Evolutionary conservation across 2,113 vertebrate species (phyloP), one percentile per base, ranked within the genome.

Genomic region (Zosterops borbonicus): DNA sequence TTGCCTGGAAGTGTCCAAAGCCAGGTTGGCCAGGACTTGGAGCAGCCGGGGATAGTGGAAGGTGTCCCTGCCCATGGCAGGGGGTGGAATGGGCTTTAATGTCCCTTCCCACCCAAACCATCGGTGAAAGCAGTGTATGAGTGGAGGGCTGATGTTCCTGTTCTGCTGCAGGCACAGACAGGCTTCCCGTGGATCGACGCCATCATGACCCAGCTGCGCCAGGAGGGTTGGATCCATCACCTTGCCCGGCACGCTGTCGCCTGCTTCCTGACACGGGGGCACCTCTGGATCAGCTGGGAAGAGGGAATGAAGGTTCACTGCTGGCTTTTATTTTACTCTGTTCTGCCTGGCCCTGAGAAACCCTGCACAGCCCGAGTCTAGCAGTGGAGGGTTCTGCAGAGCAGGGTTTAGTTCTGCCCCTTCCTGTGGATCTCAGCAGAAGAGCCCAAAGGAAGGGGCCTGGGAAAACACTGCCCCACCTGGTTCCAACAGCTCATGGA

Each of bases 121-220:
- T 12, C 37, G 46, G 63, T 39, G 55, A 39, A 69, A 53, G 39
- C 46, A 39, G 55, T 39, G 55, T 53, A 7, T 78, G 46, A 52
- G 22, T 11, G 18, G 33, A 60, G 33, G 17, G 33, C 55, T 87
- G 73, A 87, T 27, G 42, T 19, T 70, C 16, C 12, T 62, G 24
- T 60, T 33, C 42, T n/a, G 12, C 68, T 28, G 69, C 91, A 97
- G 99, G 99, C 64, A 96, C 93, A 96, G 87, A 99, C 99, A 1
- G 99, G 99, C 47, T 99, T 99, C 92, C 99, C 99, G 0, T 99
- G 99, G 99, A 99, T 99, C 2, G 99, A 99, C 14, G 99, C 99
- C 35, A 99, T 99, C 88, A 99, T 99, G 99, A 99, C 99, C 29
- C 99, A 99, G 94, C 98, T 99, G 83, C 98, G 98, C 59, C 99